These are phyloP conservation scores for Monodelphis domestica DNA, from an alignment of 2,797 vertebrate genomes.

Conservation along the genomic window DNA sequence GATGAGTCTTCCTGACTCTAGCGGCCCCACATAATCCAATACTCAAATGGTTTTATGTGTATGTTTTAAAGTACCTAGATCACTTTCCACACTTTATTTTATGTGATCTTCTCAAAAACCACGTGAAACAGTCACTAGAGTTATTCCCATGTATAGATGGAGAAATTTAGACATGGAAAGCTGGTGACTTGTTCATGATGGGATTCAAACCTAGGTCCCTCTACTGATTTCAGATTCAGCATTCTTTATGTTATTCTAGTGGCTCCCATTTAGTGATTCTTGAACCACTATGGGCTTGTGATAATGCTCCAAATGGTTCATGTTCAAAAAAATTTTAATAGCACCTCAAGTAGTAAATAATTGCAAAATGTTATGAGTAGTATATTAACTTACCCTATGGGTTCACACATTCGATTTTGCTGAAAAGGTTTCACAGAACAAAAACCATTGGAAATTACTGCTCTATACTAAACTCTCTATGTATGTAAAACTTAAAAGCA, in stretches of 20 bases:
- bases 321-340: not conserved
- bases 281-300: not conserved
- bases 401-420: not conserved
- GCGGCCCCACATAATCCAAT: not conserved
- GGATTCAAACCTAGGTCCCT: not conserved
- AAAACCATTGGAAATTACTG: slow-evolving; percentile 1
- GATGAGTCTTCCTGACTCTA: too few species aligned
- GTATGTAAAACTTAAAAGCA: not conserved
- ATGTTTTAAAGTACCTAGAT: not conserved
- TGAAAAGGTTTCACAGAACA: not conserved
- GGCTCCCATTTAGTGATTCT: not conserved
- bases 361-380: not conserved
- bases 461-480: not conserved
- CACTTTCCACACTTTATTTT: not conserved
- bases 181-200: not conserved
- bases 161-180: not conserved
- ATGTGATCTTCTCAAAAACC: not conserved
- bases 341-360: not conserved
- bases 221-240: not conserved
- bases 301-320: not conserved
- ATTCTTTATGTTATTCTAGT: not conserved
- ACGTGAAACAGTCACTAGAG: not conserved
- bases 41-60: not conserved
- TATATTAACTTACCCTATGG: not conserved
- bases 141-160: not conserved